These are phyloP conservation scores for Caretta caretta DNA, from an alignment of 2,113 vertebrate species.

Conservation along the genomic window DNA sequence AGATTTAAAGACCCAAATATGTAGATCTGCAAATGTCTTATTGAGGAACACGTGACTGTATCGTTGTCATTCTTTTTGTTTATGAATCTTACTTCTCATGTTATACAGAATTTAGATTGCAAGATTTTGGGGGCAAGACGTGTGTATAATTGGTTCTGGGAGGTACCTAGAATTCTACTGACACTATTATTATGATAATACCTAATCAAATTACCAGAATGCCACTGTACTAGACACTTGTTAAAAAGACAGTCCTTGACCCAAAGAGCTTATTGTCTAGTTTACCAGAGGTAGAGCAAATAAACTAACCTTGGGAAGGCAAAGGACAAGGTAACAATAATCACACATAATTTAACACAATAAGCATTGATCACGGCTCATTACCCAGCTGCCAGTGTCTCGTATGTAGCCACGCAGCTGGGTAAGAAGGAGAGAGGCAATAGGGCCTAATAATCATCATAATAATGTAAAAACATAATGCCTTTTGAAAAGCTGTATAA, in stretches of 20 bases:
- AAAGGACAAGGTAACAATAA: neutral
- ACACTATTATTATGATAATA: fast-evolving
- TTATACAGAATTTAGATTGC: neutral
- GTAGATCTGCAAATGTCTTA: neutral
- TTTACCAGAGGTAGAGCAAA: neutral
- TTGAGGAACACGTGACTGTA: neutral
- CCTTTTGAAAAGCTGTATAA: neutral
- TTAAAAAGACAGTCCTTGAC: neutral
- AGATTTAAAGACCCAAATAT: neutral
- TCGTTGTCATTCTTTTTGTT: neutral
- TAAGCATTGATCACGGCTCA: neutral
- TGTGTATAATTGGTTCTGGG: fast-evolving
- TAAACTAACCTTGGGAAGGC: neutral
- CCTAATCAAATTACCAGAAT: neutral
- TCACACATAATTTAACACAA: neutral
- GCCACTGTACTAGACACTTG: fast-evolving
- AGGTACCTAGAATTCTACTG: neutral
- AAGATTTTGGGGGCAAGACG: neutral
- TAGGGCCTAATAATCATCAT: fast-evolving
- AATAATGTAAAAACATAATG: neutral
- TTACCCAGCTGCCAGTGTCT: neutral
- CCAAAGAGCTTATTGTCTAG: neutral
- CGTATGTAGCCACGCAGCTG: neutral
- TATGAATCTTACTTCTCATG: neutral
- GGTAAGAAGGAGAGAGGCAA: neutral